These are phyloP conservation scores for Erethizon dorsatum DNA, from an alignment of 2,797 vertebrate species.

Conservation along the genomic window DNA sequence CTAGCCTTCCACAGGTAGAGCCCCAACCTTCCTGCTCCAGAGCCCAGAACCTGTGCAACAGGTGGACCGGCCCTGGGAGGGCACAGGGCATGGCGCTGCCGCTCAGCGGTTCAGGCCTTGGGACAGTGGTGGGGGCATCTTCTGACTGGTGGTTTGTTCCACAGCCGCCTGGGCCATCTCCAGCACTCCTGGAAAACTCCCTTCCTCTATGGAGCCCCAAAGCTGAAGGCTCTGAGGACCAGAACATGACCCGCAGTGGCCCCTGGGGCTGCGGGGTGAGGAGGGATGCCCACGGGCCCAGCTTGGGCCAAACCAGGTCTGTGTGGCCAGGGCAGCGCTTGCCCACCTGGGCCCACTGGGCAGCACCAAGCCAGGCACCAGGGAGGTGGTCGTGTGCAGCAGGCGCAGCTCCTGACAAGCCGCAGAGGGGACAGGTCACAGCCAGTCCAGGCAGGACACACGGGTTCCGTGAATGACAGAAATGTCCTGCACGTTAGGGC, in stretches of 20 bases:
- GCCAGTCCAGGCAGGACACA: no score
- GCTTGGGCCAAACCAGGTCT: conserved; percentile 91
- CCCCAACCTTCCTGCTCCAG: no score
- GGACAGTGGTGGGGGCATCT: no score
- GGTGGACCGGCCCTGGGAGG: accelerated
- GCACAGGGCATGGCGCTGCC: accelerated
- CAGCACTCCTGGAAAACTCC: not conserved
- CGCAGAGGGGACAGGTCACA: accelerated
- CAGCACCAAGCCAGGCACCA: no score
- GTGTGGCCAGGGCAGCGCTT: not conserved
- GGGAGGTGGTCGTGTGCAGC: accelerated
- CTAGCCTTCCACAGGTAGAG: no score
- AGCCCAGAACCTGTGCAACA: accelerated
- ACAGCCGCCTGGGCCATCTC: conserved; percentile 73
- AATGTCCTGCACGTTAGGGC: not conserved
- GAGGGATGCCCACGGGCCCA: conserved; percentile 66
- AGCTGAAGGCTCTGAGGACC: not conserved
- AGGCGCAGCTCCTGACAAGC: no score
- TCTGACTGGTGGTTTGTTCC: not conserved
- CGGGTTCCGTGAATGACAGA: not conserved
- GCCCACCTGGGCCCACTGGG: accelerated
- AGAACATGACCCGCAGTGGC: conserved; percentile 31
- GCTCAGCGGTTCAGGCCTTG: no score
- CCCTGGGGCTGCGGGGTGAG: conserved; percentile 74
- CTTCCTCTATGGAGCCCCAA: not conserved